Evolutionary conservation across 2,113 vertebrate species (phyloP).

Genomic region (Chunga burmeisteri): DNA sequence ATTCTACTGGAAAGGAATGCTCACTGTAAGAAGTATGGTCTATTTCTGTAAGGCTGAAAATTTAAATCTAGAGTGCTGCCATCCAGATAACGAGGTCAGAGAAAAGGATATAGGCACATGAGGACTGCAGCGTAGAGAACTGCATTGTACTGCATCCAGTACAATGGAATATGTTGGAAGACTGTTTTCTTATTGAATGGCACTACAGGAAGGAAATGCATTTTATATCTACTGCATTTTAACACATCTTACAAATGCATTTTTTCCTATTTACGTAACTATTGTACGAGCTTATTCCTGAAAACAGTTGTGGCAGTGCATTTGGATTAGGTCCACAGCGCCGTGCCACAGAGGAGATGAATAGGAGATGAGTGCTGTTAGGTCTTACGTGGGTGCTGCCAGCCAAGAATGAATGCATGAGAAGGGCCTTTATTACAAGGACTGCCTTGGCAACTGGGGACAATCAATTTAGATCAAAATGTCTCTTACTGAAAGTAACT

Average conservation of each 20-base stretch:
- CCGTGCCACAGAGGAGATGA: background rate
- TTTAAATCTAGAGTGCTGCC: constrained; percentile 13
- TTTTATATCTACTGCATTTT: background rate
- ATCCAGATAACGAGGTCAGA: background rate
- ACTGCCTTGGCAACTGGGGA: background rate
- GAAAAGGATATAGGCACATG: background rate
- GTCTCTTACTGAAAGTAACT: background rate
- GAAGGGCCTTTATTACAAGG: background rate
- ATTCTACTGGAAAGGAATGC: background rate
- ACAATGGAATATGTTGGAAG: background rate
- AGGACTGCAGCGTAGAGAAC: background rate
- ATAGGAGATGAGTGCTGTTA: background rate
- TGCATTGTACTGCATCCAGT: background rate
- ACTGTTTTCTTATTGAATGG: background rate
- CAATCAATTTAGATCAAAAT: background rate
- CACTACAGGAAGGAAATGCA: background rate
- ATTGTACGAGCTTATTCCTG: background rate
- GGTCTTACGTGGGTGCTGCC: background rate
- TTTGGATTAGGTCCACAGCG: background rate
- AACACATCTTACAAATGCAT: background rate
- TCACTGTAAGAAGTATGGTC: background rate
- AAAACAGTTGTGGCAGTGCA: background rate
- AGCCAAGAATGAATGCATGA: background rate
- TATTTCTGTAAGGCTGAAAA: background rate
- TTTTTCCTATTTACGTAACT: background rate